Evolutionary conservation across 2,797 vertebrate species (phyloP).

Genomic region (Sandelia bainsii): DNA sequence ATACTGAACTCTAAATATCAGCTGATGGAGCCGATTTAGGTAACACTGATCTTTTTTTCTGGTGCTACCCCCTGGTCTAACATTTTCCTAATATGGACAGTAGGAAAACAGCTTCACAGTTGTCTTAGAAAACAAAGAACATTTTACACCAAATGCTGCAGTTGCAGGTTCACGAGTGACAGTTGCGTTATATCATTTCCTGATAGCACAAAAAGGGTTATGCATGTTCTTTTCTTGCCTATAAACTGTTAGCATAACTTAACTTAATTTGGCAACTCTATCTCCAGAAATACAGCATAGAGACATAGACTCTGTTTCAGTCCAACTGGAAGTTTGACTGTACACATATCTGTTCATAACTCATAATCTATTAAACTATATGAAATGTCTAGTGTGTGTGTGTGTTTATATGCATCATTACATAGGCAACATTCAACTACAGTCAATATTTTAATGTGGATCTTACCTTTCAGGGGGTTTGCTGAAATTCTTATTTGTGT

Average conservation of each 20-base stretch:
- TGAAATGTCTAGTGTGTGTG: neutral
- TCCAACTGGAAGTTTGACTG: too few species aligned
- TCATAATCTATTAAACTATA: neutral
- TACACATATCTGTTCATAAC: neutral
- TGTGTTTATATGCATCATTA: neutral
- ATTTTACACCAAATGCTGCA: too few species aligned
- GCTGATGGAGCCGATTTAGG: neutral
- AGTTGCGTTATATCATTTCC: neutral
- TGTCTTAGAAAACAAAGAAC: too few species aligned
- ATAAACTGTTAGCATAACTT: too few species aligned
- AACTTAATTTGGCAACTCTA: too few species aligned
- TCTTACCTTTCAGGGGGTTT: slow-evolving; percentile 90
- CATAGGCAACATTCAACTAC: neutral
- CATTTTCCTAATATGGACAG: neutral
- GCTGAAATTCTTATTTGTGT: slow-evolving; percentile 93
- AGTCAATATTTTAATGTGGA: neutral
- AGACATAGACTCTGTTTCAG: too few species aligned
- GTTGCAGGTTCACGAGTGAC: too few species aligned
- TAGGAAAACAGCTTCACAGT: too few species aligned
- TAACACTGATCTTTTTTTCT: slow-evolving; percentile 6
- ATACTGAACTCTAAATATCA: neutral
- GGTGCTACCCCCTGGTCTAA: slow-evolving; percentile 35
- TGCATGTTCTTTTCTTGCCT: neutral
- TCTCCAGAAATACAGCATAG: too few species aligned
- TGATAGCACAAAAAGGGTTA: neutral